Evolutionary conservation across 2,113 vertebrate species (phyloP).

Genomic region (Alethe diademata): DNA sequence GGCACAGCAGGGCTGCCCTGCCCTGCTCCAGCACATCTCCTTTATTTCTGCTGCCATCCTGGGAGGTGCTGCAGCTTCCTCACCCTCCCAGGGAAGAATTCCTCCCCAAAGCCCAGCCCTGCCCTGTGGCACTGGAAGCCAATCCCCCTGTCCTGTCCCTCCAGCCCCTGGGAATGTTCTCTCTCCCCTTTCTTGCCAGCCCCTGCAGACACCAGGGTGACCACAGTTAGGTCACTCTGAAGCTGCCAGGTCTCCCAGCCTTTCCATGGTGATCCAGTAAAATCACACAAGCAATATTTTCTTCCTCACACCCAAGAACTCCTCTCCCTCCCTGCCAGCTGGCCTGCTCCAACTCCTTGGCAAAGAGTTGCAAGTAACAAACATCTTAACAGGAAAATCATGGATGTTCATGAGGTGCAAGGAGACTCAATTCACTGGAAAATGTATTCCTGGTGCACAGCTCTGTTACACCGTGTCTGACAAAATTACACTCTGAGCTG

Average conservation of each 20-base stretch:
- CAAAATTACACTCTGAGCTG: neutral
- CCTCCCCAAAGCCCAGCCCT: fast-evolving
- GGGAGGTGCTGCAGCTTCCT: fast-evolving
- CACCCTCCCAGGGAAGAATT: neutral
- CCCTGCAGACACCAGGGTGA: neutral
- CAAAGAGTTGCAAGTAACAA: neutral
- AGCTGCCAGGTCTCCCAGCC: neutral
- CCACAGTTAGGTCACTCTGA: fast-evolving
- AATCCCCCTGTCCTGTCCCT: neutral
- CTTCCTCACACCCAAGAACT: neutral
- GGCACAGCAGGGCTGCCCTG: neutral
- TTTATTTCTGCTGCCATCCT: neutral
- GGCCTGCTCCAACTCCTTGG: neutral
- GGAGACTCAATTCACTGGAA: neutral
- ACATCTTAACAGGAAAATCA: neutral
- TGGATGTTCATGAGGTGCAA: neutral
- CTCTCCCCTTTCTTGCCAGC: neutral
- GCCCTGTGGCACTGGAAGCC: neutral
- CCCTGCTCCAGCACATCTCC: neutral
- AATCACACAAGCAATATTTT: neutral
- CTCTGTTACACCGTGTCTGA: neutral
- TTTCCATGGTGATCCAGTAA: neutral
- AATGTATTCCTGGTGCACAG: neutral
- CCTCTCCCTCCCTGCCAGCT: neutral
- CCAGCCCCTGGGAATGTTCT: neutral